Conservation (phyloP, 2,797 vertebrate genomes). For the Dendrocincla tyrannina region DNA sequence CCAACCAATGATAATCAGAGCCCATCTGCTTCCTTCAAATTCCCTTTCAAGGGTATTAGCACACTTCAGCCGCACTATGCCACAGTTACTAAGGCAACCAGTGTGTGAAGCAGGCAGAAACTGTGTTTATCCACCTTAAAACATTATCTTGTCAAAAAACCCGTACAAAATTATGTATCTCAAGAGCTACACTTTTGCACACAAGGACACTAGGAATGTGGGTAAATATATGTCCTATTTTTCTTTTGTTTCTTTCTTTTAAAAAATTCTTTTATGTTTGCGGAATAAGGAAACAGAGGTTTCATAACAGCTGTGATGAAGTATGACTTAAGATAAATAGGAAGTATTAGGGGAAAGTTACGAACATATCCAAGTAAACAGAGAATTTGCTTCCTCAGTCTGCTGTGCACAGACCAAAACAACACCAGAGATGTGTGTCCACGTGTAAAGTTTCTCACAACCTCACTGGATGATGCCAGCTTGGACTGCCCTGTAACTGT, state of each 20-base stretch:
- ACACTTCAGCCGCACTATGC: background rate
- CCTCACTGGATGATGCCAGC: background rate
- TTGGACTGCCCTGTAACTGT: background rate
- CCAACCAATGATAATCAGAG: background rate
- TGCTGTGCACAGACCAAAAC: background rate
- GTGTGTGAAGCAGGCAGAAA: background rate
- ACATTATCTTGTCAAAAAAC: background rate
- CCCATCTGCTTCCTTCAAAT: background rate
- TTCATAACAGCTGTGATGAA: background rate
- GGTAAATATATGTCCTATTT: rapidly evolving
- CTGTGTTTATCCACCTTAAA: background rate
- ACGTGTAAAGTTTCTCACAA: background rate
- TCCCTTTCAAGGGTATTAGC: background rate
- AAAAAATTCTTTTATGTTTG: background rate
- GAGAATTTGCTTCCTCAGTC: background rate
- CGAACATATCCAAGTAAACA: background rate
- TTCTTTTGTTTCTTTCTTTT: background rate
- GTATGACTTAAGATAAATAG: background rate
- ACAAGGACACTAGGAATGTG: background rate
- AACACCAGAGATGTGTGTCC: background rate
- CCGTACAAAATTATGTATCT: background rate
- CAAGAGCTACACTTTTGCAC: background rate
- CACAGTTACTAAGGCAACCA: conserved; percentile 44
- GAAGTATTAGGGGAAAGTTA: background rate
- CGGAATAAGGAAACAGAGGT: background rate